Evolutionary conservation across 2,888 invertebrate genomes (phyloP).

Genomic region (Drosophila robusta): DNA sequence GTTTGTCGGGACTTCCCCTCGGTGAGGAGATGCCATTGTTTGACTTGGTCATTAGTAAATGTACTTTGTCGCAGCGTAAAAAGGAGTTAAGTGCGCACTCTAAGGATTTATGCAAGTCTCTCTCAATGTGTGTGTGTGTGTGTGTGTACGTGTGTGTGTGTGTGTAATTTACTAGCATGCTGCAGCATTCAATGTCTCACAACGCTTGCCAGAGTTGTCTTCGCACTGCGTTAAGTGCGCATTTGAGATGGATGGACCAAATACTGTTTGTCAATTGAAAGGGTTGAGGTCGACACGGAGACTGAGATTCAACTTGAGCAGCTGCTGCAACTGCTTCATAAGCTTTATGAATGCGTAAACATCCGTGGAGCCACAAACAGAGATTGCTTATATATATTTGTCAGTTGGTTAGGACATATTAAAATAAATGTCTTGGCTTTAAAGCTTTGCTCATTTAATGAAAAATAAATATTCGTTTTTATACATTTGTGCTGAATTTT

Average conservation of each 20-base stretch:
- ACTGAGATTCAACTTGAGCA: constrained; percentile 3
- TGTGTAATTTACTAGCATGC: constrained; percentile 39
- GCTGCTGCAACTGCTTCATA: constrained; percentile 14
- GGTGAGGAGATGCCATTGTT: constrained; percentile 62
- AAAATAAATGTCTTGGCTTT: not conserved
- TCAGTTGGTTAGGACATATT: not conserved
- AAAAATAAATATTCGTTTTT: not conserved
- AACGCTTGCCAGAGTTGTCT: constrained; percentile 37
- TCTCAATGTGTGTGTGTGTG: constrained; percentile 7
- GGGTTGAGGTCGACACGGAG: constrained; percentile 10
- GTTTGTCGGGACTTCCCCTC: constrained; percentile 46
- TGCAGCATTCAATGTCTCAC: constrained; percentile 32
- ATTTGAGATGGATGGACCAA: constrained; percentile 64
- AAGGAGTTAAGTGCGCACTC: constrained; percentile 81
- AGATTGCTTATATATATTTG: constrained; percentile 8
- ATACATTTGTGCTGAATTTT: no score
- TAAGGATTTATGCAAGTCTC: constrained; percentile 71
- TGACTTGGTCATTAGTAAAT: constrained; percentile 81
- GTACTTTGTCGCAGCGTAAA: constrained; percentile 79
- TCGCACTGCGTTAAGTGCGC: constrained; percentile 69
- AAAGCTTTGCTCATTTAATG: no score
- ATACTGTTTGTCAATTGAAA: constrained; percentile 59
- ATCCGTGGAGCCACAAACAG: not conserved
- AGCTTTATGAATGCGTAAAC: no score
- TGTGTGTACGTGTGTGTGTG: constrained; percentile 11